phyloP scores from a whole-genome alignment of 2,797 vertebrate species.

The Periophthalmus magnuspinnatus region DNA sequence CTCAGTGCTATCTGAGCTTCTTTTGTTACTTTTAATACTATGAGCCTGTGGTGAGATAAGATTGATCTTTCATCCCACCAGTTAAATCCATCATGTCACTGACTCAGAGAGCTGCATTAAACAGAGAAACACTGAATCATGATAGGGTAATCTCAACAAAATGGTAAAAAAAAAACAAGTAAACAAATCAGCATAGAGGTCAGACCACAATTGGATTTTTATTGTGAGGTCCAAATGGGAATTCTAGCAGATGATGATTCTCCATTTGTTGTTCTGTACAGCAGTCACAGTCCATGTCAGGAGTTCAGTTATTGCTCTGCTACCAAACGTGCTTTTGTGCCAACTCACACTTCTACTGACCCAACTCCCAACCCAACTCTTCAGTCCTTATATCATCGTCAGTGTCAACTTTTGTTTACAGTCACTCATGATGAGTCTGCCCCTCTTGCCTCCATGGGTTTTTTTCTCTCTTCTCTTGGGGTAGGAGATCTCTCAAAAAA shows the following conservation, averaged over 20 bases:
- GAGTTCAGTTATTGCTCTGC: slow-evolving; percentile 22
- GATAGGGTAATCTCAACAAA: too few relatives aligned
- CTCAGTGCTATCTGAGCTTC: background rate
- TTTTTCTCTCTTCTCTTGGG: slow-evolving; percentile 14
- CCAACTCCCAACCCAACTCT: slow-evolving; percentile 24
- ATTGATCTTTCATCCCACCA: too few relatives aligned
- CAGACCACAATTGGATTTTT: too few relatives aligned
- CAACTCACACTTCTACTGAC: slow-evolving; percentile 38
- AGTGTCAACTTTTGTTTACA: slow-evolving; percentile 48
- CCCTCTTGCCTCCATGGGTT: slow-evolving; percentile 19
- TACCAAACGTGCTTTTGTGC: slow-evolving; percentile 28
- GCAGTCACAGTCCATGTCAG: slow-evolving; percentile 28
- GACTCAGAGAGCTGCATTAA: too few relatives aligned
- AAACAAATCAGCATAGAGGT: too few relatives aligned
- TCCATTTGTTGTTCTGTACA: slow-evolving; percentile 36
- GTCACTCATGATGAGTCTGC: slow-evolving; percentile 49
- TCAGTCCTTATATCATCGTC: slow-evolving; percentile 44
- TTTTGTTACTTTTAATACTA: background rate
- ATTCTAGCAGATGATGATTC: slow-evolving; percentile 49
- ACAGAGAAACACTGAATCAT: too few relatives aligned
- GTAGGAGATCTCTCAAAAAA: slow-evolving; percentile 43
- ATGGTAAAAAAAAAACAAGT: too few relatives aligned
- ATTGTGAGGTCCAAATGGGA: slow-evolving; percentile 30
- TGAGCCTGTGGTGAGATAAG: too few relatives aligned
- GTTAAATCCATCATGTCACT: too few relatives aligned